Base-by-base conservation (phyloP, 2,888 invertebrate genomes). In the Sussaba pulchella region DNA sequence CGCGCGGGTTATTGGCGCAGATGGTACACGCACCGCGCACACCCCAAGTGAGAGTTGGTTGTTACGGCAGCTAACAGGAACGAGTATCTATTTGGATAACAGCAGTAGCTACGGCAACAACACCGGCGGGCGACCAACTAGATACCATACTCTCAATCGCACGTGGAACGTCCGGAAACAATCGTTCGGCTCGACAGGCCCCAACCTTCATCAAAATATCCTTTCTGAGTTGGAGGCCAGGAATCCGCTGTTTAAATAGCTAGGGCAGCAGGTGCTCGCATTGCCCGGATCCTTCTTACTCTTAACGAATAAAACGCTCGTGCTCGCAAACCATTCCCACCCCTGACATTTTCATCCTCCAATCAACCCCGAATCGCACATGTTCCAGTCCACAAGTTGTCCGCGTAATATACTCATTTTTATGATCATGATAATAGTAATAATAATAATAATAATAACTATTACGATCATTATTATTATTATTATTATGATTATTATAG, bases 1-100 rank as follows among this genome's bases (percentile, higher is more conserved):
- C 86, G 79, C 82, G 76, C 82, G 79, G n/a, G n/a, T n/a, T n/a
- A 87, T 87, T 85, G 86, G 83, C 88, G 86, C 90, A 91, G 90
- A 90, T 90, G 90, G 87, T 86, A 87, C 87, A 84, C 87, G 84
- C 74, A 67, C 77, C n/a, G n/a, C 82, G 72, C 77, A 82, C 43
- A 74, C 61, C 76, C 76, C 71, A 57, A 67, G 54, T 47, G 41
- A 61, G 72, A 76, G 63, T 81, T 72, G 66, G 67, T 59, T 36
- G 67, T 59, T 52, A 66, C 36, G 31, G 14, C 24, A 14, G 36
- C 39, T 14, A 64, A 77, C 57, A 26, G n/a, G 24, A 59, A n/a
- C 43, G 66, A 66, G 70, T 75, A 75, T 66, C 70, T 64, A 45
- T 74, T 64, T 47, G 41, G n/a, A 26, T 21, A 45, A 66, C 52